phyloP scores from a whole-genome alignment of 1,140 invertebrate genomes.

The Scaptomyza montana region DNA sequence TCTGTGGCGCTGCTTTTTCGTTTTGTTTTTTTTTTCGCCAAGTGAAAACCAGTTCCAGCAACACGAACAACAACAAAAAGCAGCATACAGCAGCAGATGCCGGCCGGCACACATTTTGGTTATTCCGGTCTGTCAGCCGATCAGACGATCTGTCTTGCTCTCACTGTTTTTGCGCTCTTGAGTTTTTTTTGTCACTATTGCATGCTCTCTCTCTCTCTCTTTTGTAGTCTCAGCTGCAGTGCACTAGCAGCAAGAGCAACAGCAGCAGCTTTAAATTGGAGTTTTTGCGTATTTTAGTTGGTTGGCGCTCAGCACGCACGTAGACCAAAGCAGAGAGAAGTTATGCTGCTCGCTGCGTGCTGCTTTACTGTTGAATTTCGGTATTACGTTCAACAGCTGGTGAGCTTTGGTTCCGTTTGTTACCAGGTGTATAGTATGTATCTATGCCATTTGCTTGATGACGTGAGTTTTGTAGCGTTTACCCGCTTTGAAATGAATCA shows the following conservation, averaged over 20 bases:
- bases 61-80: neutral
- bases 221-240: constrained; percentile 6
- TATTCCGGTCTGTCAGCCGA: constrained; percentile 47
- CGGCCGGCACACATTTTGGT: constrained; percentile 70
- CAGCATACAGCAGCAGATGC: constrained; percentile 54
- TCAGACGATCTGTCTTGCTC: constrained; percentile 21
- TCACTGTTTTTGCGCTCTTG: constrained; percentile 10
- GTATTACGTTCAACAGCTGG: constrained; percentile 15
- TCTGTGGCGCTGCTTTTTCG: constrained; percentile 42
- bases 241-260: neutral
- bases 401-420: constrained; percentile 14
- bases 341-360: neutral
- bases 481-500: constrained; percentile 26
- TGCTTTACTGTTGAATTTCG: neutral
- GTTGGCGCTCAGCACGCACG: constrained; percentile 28
- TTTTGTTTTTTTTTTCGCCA: constrained; percentile 57
- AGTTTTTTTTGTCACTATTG: constrained; percentile 1
- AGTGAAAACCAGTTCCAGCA: constrained; percentile 76
- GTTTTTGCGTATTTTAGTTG: constrained; percentile 3
- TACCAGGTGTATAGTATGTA: constrained; percentile 7
- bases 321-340: constrained; percentile 25
- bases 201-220: constrained; percentile 18
- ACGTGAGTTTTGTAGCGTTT: constrained; percentile 52
- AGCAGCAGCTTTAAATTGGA: constrained; percentile 17
- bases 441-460: constrained; percentile 36